Conservation (phyloP, 1,140 invertebrate genomes). For the Drosophila repleta region DNA sequence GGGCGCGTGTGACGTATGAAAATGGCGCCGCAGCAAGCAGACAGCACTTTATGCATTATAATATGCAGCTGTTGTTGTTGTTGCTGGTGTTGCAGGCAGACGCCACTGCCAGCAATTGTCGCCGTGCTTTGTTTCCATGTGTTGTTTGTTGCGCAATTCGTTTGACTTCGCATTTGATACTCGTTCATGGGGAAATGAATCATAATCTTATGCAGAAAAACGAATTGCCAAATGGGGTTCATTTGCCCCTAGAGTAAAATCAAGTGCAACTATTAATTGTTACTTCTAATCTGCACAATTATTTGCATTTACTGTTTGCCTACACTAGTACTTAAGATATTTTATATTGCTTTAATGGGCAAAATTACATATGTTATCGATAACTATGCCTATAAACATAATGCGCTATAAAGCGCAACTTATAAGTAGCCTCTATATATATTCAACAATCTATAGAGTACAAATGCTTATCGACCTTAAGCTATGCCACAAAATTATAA, state of each 20-base stretch:
- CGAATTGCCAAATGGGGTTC: not conserved
- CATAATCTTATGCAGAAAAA: constrained; percentile 11
- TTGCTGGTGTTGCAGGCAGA: constrained; percentile 25
- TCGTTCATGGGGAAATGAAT: constrained; percentile 23
- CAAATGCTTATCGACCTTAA: no score
- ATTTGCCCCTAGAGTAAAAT: constrained; percentile 4
- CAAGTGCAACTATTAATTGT: not conserved
- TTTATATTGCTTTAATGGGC: no score
- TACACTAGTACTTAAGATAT: no score
- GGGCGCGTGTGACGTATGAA: constrained; percentile 14
- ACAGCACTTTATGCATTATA: constrained; percentile 44
- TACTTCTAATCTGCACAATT: not conserved
- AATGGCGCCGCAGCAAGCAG: constrained; percentile 46
- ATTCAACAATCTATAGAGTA: no score
- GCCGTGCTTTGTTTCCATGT: constrained; percentile 8
- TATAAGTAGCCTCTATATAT: no score
- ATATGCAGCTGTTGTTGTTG: constrained; percentile 47
- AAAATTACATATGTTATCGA: no score
- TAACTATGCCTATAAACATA: no score
- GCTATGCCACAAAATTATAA: no score
- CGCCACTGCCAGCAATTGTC: constrained; percentile 9
- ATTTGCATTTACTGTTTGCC: not conserved
- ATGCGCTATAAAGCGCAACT: no score
- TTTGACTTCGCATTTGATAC: constrained; percentile 12
- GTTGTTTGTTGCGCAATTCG: constrained; percentile 26